Evolutionary conservation across 2,888 invertebrate genomes (phyloP).

Genomic region (Petrolisthes cinctipes): DNA sequence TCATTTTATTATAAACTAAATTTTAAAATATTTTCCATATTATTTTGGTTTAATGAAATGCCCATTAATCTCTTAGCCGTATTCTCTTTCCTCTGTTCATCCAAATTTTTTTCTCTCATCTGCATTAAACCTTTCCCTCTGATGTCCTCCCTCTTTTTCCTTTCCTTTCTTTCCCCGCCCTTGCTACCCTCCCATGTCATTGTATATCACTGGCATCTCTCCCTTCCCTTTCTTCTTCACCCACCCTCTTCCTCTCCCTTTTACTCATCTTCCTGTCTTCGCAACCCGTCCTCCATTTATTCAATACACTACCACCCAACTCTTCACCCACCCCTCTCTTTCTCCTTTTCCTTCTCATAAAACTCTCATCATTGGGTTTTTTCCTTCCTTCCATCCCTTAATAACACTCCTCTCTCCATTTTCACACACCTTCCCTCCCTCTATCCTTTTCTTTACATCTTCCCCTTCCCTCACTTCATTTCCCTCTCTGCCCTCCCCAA

Average conservation of each 20-base stretch:
- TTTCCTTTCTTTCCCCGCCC: not conserved
- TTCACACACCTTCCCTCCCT: not conserved
- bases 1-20: too few relatives aligned
- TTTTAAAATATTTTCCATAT: too few relatives aligned
- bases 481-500: not conserved
- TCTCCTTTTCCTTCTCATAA: slow-evolving; percentile 1
- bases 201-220: too few relatives aligned
- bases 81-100: too few relatives aligned
- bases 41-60: too few relatives aligned
- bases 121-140: too few relatives aligned
- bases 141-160: too few relatives aligned
- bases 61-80: too few relatives aligned
- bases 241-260: not conserved
- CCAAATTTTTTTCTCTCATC: too few relatives aligned
- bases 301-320: not conserved
- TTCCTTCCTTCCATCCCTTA: not conserved
- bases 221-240: not conserved
- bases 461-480: not conserved
- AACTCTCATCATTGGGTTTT: too few relatives aligned
- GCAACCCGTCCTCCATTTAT: not conserved
- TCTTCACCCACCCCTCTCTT: not conserved
- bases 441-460: not conserved
- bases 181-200: too few relatives aligned
- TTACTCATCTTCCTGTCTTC: not conserved
- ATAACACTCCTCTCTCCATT: not conserved